Conservation (phyloP, 2,888 invertebrate species). For the Ellobium chinense region DNA sequence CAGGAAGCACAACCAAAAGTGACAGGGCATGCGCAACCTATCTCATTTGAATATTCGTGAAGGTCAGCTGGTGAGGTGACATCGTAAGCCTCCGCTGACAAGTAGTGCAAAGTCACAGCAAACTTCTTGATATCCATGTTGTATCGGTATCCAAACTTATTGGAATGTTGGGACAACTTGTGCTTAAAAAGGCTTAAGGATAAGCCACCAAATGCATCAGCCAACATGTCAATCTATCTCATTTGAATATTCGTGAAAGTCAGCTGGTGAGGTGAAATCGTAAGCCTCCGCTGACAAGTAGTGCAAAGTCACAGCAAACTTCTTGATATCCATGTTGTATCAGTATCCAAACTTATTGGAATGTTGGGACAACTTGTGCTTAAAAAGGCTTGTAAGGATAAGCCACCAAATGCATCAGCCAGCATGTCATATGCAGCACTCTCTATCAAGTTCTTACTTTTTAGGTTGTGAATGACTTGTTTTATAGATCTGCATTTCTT, state of each 20-base stretch:
- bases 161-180: neutral
- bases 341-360: no score
- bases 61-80: no score
- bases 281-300: no score
- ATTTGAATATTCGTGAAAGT: no score
- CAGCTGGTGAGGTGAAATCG: no score
- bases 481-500: neutral
- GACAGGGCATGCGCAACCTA: no score
- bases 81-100: conserved; percentile 11
- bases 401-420: neutral
- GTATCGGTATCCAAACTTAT: neutral
- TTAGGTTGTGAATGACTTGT: neutral
- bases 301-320: no score
- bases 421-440: neutral
- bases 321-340: no score
- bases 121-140: neutral
- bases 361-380: no score
- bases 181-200: neutral
- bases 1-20: no score
- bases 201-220: neutral
- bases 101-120: conserved; percentile 15
- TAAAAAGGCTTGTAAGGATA: neutral
- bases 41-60: no score
- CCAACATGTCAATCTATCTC: neutral
- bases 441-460: neutral